Conservation (phyloP, 1,140 invertebrate species). For the Penaeus chinensis region DNA sequence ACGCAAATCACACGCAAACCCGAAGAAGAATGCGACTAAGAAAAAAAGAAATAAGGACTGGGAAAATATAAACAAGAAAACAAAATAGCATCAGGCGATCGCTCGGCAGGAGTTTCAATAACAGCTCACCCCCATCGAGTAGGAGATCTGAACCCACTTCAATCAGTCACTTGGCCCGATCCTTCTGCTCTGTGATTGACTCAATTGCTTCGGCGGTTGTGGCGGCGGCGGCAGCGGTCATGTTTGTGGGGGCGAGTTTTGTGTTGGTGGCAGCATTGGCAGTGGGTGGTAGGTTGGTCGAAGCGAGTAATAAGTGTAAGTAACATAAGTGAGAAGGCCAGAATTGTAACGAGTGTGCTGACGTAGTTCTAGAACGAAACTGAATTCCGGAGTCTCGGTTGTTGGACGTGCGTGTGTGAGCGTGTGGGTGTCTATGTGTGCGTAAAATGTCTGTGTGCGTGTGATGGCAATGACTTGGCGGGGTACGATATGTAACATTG, state of each 20-base stretch:
- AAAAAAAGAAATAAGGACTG: neutral
- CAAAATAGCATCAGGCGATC: neutral
- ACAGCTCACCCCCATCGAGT: slow-evolving; percentile 42
- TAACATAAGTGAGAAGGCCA: too few relatives aligned
- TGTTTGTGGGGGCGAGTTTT: neutral
- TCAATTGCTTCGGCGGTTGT: slow-evolving; percentile 40
- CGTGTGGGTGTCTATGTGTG: too few relatives aligned
- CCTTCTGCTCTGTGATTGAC: slow-evolving; percentile 48
- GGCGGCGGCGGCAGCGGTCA: slow-evolving; percentile 16
- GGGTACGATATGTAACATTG: too few relatives aligned
- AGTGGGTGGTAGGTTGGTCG: neutral
- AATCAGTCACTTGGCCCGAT: slow-evolving; percentile 45
- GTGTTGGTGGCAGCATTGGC: neutral
- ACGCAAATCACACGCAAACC: neutral
- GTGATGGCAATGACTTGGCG: too few relatives aligned
- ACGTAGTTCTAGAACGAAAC: too few relatives aligned
- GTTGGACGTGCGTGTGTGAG: too few relatives aligned
- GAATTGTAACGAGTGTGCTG: too few relatives aligned
- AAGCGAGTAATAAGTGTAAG: too few relatives aligned
- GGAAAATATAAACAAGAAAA: neutral
- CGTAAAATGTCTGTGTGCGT: too few relatives aligned
- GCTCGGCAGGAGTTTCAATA: slow-evolving; percentile 42
- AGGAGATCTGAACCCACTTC: slow-evolving; percentile 54
- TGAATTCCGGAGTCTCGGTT: too few relatives aligned
- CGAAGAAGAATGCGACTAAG: neutral